Evolutionary conservation across 2,797 vertebrate genomes (phyloP), one percentile per base, ranked within the genome.

Genomic region (Molothrus ater): DNA sequence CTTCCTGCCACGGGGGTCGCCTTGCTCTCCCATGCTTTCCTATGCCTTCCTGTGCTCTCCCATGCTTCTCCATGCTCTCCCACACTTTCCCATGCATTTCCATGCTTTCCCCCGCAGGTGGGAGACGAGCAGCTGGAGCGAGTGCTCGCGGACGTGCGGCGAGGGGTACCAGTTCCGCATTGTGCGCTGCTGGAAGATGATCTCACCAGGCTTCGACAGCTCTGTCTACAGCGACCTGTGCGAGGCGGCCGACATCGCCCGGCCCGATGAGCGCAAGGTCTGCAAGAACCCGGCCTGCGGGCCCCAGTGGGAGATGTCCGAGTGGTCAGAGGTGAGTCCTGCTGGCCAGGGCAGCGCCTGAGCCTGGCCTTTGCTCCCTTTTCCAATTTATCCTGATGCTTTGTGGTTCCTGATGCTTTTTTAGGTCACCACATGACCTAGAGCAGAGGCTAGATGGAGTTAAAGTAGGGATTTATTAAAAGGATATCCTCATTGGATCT

Each of bases 91-190:
- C 29, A 53, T 13, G 7, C 12, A 2, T 54, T 20, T 8, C 51
- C 51, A 31, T 5, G 9, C 53, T 19, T 22, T 56, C 32, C 54
- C 32, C 3, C 3, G 4, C 54, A 99, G 99, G 95, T 99, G 99
- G 99, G 99, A 99, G 98, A 98, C 99, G 0, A 99, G 99, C 97
- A 99, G 99, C 97, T 99, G 99, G 99, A 99, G 99, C 2, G 99
- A 99, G 96, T 99, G 99, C 66, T 99, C 99, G 0, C 98, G 98
- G 43, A 99, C 99, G 7, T 99, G 99, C 0, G 99, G 99, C 0
- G 99, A 99, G 92, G 99, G 99, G 1, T 98, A 98, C 96, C 99
- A 99, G 98, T 99, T 99, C 81, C 98, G 99, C 14, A 98, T 99
- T 12, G 99, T 99, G 32, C 98, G 99, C 94, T 99, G 99, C 93